Conservation (phyloP, 2,113 vertebrate genomes). For the Fulica atra region DNA sequence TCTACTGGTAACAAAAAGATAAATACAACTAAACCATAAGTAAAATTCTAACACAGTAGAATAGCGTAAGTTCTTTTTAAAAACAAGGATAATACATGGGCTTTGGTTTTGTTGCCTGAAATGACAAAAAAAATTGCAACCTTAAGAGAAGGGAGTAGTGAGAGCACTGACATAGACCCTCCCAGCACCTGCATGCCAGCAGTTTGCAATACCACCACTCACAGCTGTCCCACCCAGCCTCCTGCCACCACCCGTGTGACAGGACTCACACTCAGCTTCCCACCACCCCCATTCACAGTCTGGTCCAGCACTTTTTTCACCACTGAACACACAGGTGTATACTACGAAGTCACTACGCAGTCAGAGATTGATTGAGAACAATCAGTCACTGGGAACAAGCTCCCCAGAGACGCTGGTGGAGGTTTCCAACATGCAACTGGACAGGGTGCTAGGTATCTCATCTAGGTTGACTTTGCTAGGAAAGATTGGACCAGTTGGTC, state of each 20-base stretch:
- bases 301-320: background rate
- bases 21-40: background rate
- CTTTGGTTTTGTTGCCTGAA: background rate
- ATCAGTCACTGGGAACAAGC: background rate
- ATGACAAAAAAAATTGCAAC: background rate
- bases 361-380: background rate
- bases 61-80: background rate
- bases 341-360: background rate
- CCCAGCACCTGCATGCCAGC: background rate
- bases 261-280: background rate
- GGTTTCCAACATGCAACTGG: background rate
- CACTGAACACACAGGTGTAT: background rate
- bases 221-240: background rate
- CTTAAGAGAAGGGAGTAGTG: background rate
- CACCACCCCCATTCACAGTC: background rate
- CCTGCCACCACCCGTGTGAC: background rate
- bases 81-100: background rate
- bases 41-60: background rate
- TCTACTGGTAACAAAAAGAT: background rate
- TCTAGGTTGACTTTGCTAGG: background rate
- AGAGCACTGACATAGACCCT: background rate
- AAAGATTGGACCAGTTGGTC: background rate
- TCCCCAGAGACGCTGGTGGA: fast-evolving
- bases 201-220: background rate
- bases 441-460: background rate